phyloP scores from a whole-genome alignment of 2,113 vertebrate species.

The Dromaius novaehollandiae region DNA sequence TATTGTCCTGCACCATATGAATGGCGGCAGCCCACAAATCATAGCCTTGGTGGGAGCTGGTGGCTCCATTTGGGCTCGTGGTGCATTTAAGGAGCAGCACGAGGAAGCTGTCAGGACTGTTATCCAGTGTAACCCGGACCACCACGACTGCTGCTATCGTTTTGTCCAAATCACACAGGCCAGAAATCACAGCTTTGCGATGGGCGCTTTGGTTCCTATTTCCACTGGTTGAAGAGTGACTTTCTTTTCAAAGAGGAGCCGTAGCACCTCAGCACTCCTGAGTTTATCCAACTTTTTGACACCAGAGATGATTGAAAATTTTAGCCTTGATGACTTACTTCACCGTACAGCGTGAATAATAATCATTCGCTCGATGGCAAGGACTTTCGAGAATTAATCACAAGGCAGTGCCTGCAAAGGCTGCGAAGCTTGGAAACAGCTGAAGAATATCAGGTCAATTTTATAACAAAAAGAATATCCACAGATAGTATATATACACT shows the following conservation, averaged over 20 bases:
- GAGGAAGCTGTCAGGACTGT: too few species aligned
- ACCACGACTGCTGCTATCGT: accelerated
- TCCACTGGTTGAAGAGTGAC: background rate
- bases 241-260: background rate
- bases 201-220: background rate
- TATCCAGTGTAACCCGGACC: too few species aligned
- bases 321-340: background rate
- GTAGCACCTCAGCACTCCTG: background rate
- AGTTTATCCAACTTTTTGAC: background rate
- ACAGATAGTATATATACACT: too few species aligned
- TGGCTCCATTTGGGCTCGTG: background rate
- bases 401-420: background rate
- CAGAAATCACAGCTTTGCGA: background rate
- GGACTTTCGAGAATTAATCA: background rate
- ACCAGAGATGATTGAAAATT: background rate
- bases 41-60: background rate
- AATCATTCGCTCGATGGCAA: background rate
- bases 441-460: background rate
- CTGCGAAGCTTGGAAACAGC: background rate
- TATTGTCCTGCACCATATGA: background rate
- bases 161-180: background rate
- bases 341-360: background rate
- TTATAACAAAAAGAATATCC: background rate
- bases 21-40: accelerated
- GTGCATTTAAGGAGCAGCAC: background rate